These are phyloP conservation scores for Hartigia nigra DNA, from an alignment of 2,888 invertebrate genomes.

Conservation along the genomic window DNA sequence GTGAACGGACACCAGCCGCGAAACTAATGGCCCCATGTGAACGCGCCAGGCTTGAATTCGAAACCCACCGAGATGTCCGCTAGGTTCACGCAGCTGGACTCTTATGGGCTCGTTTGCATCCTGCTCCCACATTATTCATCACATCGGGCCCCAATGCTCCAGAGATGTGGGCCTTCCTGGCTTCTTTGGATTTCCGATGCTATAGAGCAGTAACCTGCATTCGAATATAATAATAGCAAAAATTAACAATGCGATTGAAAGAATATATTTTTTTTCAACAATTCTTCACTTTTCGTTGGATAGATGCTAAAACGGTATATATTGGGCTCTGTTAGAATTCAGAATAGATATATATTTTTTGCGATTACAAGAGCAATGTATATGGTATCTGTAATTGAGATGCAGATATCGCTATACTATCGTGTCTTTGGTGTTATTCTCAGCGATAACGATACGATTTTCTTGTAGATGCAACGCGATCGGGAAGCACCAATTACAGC, in stretches of 20 bases:
- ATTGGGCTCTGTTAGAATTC: not conserved
- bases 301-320: not conserved
- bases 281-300: not conserved
- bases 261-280: not conserved
- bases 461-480: not conserved
- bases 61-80: constrained; percentile 12
- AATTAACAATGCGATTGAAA: not conserved
- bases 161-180: not conserved
- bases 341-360: not conserved
- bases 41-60: not conserved
- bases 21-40: constrained; percentile 5
- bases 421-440: not conserved
- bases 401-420: not conserved
- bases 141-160: not conserved
- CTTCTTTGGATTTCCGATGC: not conserved
- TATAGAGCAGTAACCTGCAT: no score
- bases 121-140: constrained; percentile 25
- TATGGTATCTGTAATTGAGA: not conserved
- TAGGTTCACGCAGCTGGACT: constrained; percentile 15
- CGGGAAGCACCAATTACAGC: constrained; percentile 16
- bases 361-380: not conserved
- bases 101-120: constrained; percentile 21
- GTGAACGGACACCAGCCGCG: constrained; percentile 6
- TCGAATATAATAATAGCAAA: not conserved
- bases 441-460: not conserved